Base-by-base conservation (phyloP, 2,888 invertebrate species). In the Enchytraeus crypticus region DNA sequence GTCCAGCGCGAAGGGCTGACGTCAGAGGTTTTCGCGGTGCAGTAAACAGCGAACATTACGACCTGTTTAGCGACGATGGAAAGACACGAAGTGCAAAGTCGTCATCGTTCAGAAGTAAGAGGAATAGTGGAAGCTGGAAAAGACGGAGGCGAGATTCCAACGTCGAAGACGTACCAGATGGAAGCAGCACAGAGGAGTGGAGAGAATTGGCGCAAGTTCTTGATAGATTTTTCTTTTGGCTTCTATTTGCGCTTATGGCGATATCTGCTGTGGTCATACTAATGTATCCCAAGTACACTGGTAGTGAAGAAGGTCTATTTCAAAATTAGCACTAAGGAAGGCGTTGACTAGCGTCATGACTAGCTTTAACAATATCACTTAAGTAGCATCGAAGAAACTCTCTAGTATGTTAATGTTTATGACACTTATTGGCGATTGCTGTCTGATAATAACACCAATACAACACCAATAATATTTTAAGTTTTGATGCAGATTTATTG, bases 211-310 rank as follows among this genome's bases (percentile, higher is more conserved):
- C 67, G 14, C 57, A 60, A 18, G 66, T 67, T 4, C 47, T 66
- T 14, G 67, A 67, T 56, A 32, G 67, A 43, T 27, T 66, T 1
- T 67, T 67, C 38, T 67, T 67, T 61, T 67, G 67, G 67, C 18
- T 66, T n/a, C 49, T 67, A 3, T 64, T 67, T 46, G 23, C 60
- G 11, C 54, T 62, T 47, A 67, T 67, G 67, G 61, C 63, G 8
- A 45, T 54, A 1, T 66, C 67, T 26, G 60, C 64, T n/a, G 54
- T 56, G 3, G 59, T 64, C 26, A 67, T 67, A 32, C 59, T 67
- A 2, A 51, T 67, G 5, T 66, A 67, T 57, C 67, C 67, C 4
- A 53, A 57, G 49, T 64, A 66, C 53, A 61, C 59, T 21, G 57
- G 46, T 23, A 29, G 47, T 32, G 46, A 27, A 4, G 49, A 47